Evolutionary conservation across 2,113 vertebrate genomes (phyloP), one percentile per base, ranked within the genome.

Genomic region (Stictonetta naevosa): DNA sequence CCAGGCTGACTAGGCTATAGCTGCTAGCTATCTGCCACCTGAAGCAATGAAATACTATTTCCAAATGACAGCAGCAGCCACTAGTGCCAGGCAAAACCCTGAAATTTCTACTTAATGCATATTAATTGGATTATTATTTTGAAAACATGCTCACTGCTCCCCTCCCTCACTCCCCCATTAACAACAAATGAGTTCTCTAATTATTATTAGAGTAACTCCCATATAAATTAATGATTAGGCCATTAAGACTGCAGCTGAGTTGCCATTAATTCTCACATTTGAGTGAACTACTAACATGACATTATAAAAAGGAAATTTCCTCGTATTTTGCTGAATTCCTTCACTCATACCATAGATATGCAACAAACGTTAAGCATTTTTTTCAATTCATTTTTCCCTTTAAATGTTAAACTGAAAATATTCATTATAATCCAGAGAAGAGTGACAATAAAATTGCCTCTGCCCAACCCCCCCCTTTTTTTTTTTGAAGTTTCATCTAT

Each of bases 81-180:
- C 40, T 88, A 28, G 0, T 44, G 62, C 34, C 81, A 12, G 40
- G 44, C 36, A 28, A 75, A 84, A 69, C 48, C 28, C 71, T 48
- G 78, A 83, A 69, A 86, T 84, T 84, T 81, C 69, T 23, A 84
- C 74, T 89, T 90, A 82, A 50, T 81, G 36, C 52, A 36, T 58
- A 69, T 75, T 96, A 96, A 95, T 95, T 95, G 81, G 81, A 94
- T 95, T 97, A 96, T 93, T 97, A 93, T 88, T 97, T 95, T 94
- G 74, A 83, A 93, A 88, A 92, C 86, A 72, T 83, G 76, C 48
- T 96, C 53, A 20, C 62, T 77, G n/a, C 53, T 48, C 20, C 20
- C 46, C 20, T 19, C 46, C 58, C 88, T 50, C 64, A 78, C 20
- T 22, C 46, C 46, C 20, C 46, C 25, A 84, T 93, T 93, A 93